These are phyloP conservation scores for Epizoanthus ramosus DNA, from an alignment of 92 coral and sea anemone genomes.

Conservation along the genomic window DNA sequence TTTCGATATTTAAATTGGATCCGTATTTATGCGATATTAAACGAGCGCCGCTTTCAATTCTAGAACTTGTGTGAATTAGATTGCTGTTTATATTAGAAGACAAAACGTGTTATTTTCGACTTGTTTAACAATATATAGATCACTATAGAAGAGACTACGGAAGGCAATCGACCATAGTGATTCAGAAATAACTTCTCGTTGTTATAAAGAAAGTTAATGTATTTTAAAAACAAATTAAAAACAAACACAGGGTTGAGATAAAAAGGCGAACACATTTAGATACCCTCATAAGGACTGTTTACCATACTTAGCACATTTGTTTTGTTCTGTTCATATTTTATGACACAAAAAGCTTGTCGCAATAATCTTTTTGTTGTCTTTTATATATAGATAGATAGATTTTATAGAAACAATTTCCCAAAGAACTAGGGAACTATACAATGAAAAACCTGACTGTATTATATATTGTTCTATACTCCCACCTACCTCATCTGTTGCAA, in stretches of 20 bases:
- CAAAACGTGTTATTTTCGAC: background rate
- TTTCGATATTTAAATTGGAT: background rate
- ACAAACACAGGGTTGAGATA: background rate
- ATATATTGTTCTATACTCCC: background rate
- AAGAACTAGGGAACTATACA: background rate
- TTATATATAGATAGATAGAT: background rate
- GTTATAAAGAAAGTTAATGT: background rate
- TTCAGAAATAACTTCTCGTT: no score
- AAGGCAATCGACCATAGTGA: no score
- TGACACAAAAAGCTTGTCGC: background rate
- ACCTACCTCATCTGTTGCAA: no score
- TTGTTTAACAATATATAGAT: background rate
- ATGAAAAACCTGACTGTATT: background rate
- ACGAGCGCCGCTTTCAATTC: no score
- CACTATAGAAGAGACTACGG: no score
- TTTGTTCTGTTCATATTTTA: background rate
- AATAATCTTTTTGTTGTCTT: background rate
- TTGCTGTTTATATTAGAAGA: background rate
- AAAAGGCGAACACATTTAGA: no score
- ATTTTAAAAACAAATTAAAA: conserved; percentile 14
- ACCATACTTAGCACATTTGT: background rate
- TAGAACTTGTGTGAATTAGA: background rate
- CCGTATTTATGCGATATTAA: no score
- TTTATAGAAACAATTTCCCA: background rate
- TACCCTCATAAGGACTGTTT: no score